Percentiles rank a stretch among this genome's conserved stretches.
Conservation (phyloP, 2,888 invertebrate genomes). For the Ophion ventricosus region DNA sequence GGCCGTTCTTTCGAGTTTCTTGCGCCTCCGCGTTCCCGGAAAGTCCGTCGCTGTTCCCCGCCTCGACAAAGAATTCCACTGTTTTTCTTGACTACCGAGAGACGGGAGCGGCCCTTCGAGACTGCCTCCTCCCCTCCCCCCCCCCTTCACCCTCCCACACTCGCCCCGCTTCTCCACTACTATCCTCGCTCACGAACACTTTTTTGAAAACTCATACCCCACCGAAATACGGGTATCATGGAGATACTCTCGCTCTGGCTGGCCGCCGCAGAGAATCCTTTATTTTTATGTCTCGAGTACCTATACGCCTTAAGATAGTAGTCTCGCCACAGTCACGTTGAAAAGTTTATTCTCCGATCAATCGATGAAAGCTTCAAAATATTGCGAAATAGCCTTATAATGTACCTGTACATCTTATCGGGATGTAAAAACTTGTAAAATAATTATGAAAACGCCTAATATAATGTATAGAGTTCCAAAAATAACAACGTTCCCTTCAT, state of each 20-base stretch:
- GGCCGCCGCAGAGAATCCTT: too few relatives aligned
- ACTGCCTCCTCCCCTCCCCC: background rate
- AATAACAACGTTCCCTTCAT: too few relatives aligned
- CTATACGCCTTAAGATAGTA: too few relatives aligned
- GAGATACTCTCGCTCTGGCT: background rate
- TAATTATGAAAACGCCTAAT: too few relatives aligned
- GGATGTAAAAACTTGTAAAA: too few relatives aligned
- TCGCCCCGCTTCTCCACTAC: background rate
- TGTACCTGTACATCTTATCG: too few relatives aligned
- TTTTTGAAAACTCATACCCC: slow-evolving; percentile 75
- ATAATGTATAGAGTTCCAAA: too few relatives aligned
- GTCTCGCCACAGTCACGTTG: too few relatives aligned
- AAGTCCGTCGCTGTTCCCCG: slow-evolving; percentile 43
- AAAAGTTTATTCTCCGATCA: too few relatives aligned
- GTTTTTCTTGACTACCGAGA: slow-evolving; percentile 42
- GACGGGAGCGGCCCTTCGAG: slow-evolving; percentile 25
- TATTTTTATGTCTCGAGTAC: too few relatives aligned
- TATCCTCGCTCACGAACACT: slow-evolving; percentile 54
- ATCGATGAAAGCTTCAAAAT: too few relatives aligned
- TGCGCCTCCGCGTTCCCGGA: slow-evolving; percentile 40
- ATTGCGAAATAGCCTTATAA: too few relatives aligned
- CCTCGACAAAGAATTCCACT: slow-evolving; percentile 49
- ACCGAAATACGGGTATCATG: slow-evolving; percentile 21
- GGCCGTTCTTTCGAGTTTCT: slow-evolving; percentile 51
- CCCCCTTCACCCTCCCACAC: background rate